Percentiles rank a stretch among this genome's conserved stretches.
phyloP scores from a whole-genome alignment of 2,797 vertebrate species.

The Dryobates pubescens region DNA sequence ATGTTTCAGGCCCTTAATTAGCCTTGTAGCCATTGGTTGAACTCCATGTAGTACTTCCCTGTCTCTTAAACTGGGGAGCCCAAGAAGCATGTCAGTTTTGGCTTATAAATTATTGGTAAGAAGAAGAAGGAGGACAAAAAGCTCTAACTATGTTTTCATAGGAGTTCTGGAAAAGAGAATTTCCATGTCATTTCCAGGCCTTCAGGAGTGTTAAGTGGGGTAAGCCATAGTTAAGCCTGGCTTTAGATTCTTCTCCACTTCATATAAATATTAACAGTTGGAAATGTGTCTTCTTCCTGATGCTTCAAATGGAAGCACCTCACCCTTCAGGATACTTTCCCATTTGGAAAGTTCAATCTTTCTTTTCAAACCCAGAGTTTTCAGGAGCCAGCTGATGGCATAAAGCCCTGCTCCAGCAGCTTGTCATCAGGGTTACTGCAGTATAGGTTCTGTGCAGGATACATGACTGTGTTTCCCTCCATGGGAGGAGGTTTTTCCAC shows the following conservation, averaged over 20 bases:
- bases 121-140: neutral
- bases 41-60: too few relatives aligned
- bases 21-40: too few relatives aligned
- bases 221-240: neutral
- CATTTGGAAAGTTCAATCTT: neutral
- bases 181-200: neutral
- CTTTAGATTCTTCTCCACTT: neutral
- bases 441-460: neutral
- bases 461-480: neutral
- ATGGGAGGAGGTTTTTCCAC: neutral
- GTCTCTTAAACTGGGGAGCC: too few relatives aligned
- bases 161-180: neutral
- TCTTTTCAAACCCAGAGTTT: neutral
- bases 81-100: neutral
- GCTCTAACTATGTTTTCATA: neutral
- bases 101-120: neutral
- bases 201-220: neutral
- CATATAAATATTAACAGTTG: neutral
- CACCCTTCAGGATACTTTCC: neutral
- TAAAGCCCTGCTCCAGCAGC: neutral
- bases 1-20: too few relatives aligned
- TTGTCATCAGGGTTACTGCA: neutral
- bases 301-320: neutral
- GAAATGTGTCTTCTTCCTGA: neutral
- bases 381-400: neutral